Evolutionary conservation across 2,888 invertebrate species (phyloP).

Genomic region (Hypomecis atomaria): DNA sequence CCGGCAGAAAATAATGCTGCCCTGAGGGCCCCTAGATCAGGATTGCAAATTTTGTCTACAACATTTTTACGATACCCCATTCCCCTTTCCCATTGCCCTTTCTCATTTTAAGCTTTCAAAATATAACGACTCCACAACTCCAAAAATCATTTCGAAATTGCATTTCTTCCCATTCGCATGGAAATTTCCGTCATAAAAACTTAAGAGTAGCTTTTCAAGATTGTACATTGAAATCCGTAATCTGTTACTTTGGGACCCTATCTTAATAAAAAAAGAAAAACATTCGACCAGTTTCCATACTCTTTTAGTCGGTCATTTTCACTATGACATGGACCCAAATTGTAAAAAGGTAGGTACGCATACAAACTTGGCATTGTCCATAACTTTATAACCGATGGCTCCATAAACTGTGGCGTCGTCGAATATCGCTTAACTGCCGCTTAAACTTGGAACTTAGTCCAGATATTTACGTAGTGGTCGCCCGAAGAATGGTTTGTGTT

Average conservation of each 20-base stretch:
- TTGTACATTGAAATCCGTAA: constrained; percentile 10
- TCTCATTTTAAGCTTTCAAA: constrained; percentile 18
- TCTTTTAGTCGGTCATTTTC: not conserved
- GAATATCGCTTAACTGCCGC: constrained; percentile 55
- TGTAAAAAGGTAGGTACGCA: not conserved
- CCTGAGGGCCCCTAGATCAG: constrained; percentile 4
- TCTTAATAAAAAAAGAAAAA: not conserved
- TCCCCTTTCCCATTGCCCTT: constrained; percentile 13
- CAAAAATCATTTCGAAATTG: constrained; percentile 26
- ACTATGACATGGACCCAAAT: constrained; percentile 1
- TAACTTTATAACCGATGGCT: constrained; percentile 48
- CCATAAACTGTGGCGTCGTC: constrained; percentile 58
- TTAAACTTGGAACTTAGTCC: constrained; percentile 53
- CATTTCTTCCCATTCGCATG: constrained; percentile 23
- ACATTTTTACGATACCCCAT: constrained; percentile 17
- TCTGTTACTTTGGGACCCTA: constrained; percentile 3
- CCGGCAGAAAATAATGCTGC: constrained; percentile 1
- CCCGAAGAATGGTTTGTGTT: constrained; percentile 18
- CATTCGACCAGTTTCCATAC: not conserved
- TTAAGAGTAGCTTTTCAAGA: constrained; percentile 14
- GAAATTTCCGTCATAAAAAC: constrained; percentile 21
- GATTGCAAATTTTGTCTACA: constrained; percentile 16
- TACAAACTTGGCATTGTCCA: constrained; percentile 15
- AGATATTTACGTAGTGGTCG: constrained; percentile 50
- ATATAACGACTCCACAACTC: constrained; percentile 13